Percentiles rank a stretch among this genome's conserved stretches.
Evolutionary conservation across 2,113 vertebrate species (phyloP).

Genomic region (Hemiprocne comata): DNA sequence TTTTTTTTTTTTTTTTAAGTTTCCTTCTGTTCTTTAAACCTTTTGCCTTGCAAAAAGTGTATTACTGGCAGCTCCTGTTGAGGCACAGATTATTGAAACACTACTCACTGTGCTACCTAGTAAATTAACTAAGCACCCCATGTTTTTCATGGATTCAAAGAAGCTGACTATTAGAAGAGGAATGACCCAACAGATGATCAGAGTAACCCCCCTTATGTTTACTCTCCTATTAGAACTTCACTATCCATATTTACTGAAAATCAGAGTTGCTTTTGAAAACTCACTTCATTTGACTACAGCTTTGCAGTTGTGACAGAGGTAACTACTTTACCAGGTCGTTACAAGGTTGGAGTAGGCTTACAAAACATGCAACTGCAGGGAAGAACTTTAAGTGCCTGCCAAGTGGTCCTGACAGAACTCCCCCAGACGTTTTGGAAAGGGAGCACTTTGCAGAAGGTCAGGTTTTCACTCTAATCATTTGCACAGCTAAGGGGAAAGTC

Average conservation of each 20-base stretch:
- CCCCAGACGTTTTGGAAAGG: background rate
- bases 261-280: background rate
- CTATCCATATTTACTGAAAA: background rate
- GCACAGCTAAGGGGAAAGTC: background rate
- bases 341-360: background rate
- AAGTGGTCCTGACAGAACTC: background rate
- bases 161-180: background rate
- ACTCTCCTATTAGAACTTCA: background rate
- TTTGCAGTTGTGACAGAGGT: background rate
- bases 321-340: conserved; percentile 25
- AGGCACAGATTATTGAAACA: background rate
- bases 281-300: background rate
- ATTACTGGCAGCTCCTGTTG: background rate
- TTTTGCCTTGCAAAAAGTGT: background rate
- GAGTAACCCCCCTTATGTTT: background rate
- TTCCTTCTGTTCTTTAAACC: background rate
- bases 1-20: background rate
- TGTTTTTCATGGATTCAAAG: background rate
- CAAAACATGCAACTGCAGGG: background rate
- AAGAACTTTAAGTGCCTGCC: background rate
- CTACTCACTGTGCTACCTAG: background rate
- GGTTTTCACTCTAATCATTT: background rate
- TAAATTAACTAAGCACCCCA: background rate
- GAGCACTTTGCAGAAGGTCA: background rate
- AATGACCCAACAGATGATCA: background rate